Evolutionary conservation across 2,797 vertebrate genomes (phyloP), one percentile per base, ranked within the genome.

Genomic region (Lerista edwardsae): DNA sequence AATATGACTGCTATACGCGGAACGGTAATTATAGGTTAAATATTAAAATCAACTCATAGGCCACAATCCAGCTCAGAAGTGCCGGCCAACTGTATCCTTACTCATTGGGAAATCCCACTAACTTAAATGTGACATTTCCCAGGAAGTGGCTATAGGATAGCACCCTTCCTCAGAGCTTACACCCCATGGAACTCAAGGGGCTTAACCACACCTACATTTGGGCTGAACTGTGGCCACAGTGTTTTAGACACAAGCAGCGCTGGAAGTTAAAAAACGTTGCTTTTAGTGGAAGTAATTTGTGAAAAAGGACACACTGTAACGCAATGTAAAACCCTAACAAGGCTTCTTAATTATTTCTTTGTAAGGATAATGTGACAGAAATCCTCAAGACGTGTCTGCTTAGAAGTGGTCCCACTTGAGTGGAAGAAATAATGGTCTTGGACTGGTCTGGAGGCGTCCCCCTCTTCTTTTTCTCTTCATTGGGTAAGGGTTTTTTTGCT

Each of bases 1-100:
- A 91, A 93, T 82, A 84, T 92, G 92, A 92, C 92, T 92, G 89
- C 89, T 93, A 90, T 86, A 86, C 90, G 90, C 93, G 89, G 92
- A 84, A 86, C 93, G 90, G 47, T 89, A 94, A 90, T 81, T 84
- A 89, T 89, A 86, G 85, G 91, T 94, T 95, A 85, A 84, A 88
- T 89, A 93, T 86, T 41, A 89, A 92, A 94, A 91, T 88, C 89
- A 93, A 93, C 65, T 34, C n/a, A 84, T 82, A 41, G 23, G 72
- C 25, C 64, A 64, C 65, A 51, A 51, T 69, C 59, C n/a, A 36
- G 25, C 62, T 75, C n/a, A 85, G 51, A 85, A 51, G 62, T 75
- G 21, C 29, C 44, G 5, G 2, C 71, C 71, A 34, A 25, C 23
- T 68, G 65, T 77, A 44, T 31, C 15, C 21, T 31, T 23, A 4